Evolutionary conservation across 2,113 vertebrate species (phyloP).

Genomic region (Glareola pratincola): DNA sequence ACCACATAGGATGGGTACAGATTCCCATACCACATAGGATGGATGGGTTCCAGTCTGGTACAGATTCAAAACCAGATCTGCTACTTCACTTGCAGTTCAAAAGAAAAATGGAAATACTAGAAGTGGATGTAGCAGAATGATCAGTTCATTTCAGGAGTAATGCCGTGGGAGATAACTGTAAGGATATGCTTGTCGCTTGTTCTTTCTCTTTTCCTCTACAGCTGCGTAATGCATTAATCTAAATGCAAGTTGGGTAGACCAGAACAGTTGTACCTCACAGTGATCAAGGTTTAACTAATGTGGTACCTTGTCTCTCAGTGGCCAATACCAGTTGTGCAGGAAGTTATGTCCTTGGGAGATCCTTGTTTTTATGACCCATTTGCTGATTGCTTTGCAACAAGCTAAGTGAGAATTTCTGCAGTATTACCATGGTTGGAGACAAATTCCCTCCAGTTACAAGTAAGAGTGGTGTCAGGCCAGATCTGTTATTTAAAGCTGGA

Average conservation of each 20-base stretch:
- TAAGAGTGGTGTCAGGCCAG: not conserved
- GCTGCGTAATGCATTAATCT: not conserved
- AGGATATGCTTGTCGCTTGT: not conserved
- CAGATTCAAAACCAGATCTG: not conserved
- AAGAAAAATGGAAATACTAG: not conserved
- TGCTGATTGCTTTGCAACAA: not conserved
- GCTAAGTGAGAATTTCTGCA: not conserved
- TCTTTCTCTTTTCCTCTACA: not conserved
- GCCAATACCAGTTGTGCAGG: not conserved
- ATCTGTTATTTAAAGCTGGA: not conserved
- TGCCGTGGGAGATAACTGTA: not conserved
- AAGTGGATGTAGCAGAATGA: not conserved
- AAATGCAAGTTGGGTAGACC: not conserved
- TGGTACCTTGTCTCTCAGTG: not conserved
- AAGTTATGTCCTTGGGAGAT: not conserved
- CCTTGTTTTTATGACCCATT: not conserved
- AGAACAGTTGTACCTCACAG: not conserved
- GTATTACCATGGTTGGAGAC: not conserved
- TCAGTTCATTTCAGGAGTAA: not conserved
- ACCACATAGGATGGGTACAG: not conserved
- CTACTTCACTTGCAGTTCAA: not conserved
- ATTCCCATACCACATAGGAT: not conserved
- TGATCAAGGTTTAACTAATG: not conserved
- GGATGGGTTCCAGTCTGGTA: not conserved
- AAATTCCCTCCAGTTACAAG: not conserved